Conservation (phyloP, 2,797 vertebrate species). For the Crotalus adamanteus region DNA sequence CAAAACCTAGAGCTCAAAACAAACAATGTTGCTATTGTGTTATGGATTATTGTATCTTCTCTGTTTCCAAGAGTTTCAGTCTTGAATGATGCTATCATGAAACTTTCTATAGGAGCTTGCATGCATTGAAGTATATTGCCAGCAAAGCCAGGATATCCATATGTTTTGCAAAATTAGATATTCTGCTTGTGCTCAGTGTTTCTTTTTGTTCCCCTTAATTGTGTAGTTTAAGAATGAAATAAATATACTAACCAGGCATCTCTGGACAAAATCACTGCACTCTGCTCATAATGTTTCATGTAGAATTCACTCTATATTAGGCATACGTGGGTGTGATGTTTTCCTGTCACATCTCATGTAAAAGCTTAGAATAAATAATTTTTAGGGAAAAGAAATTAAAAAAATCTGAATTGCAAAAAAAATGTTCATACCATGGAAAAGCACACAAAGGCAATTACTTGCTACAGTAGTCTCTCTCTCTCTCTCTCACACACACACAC, state of each 20-base stretch:
- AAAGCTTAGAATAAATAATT: not conserved
- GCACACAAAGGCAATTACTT: conserved; percentile 9
- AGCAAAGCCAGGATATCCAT: not conserved
- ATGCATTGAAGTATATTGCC: not conserved
- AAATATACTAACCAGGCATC: not conserved
- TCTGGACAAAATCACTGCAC: not conserved
- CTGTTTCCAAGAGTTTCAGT: not conserved
- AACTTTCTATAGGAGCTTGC: not conserved
- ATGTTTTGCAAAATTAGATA: not conserved
- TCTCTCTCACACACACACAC: no score
- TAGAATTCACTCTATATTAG: not conserved
- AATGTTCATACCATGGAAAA: not conserved
- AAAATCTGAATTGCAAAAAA: conserved; percentile 11
- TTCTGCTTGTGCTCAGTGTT: not conserved
- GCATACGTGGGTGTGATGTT: not conserved
- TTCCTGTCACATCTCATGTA: not conserved
- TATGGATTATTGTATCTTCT: not conserved
- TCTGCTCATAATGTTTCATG: not conserved
- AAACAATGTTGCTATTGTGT: not conserved
- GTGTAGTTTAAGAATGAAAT: conserved; percentile 1
- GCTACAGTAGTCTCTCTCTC: not conserved
- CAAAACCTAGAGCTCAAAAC: not conserved
- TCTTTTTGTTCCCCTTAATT: not conserved
- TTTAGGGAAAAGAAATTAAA: not conserved
- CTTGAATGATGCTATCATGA: not conserved